Evolutionary conservation across 2,888 invertebrate genomes (phyloP).

Genomic region (Limulus polyphemus): DNA sequence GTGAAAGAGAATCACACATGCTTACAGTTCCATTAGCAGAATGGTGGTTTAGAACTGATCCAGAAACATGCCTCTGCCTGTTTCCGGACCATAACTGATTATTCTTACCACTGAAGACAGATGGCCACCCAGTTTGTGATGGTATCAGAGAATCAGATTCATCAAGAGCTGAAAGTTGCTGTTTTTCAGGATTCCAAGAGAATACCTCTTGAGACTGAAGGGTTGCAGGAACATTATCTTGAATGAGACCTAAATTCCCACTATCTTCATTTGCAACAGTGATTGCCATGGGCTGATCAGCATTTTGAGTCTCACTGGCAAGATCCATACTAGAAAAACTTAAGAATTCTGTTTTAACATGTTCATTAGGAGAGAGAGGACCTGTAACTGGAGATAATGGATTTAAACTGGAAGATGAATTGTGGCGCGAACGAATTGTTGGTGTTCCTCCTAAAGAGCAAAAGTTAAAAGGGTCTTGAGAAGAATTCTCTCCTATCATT

Average conservation of each 20-base stretch:
- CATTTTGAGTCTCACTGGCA: not conserved
- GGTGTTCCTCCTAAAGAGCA: conserved; percentile 14
- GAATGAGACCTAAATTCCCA: not conserved
- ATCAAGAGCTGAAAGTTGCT: no score
- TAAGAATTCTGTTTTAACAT: not conserved
- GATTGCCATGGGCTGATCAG: no score
- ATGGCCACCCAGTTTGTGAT: not conserved
- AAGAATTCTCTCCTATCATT: conserved; percentile 17
- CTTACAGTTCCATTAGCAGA: conserved; percentile 3
- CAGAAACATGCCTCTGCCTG: conserved; percentile 17
- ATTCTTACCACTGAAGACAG: not conserved
- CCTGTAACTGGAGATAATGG: conserved; percentile 30
- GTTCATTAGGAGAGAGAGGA: conserved; percentile 24
- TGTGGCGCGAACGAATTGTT: conserved; percentile 24
- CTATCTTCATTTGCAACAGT: not conserved
- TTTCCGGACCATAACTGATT: not conserved
- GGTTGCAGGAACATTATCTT: not conserved
- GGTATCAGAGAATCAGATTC: no score
- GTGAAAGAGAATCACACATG: conserved; percentile 8
- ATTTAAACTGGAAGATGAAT: conserved; percentile 26
- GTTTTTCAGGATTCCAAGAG: no score
- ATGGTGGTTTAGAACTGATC: conserved; percentile 17
- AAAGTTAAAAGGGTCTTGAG: conserved; percentile 15
- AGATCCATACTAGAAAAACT: not conserved
- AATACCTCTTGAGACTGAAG: no score